Percentiles rank a stretch among this genome's conserved stretches.
These are phyloP conservation scores for Petrolisthes manimaculis DNA, from an alignment of 2,888 invertebrate species.

Conservation along the genomic window DNA sequence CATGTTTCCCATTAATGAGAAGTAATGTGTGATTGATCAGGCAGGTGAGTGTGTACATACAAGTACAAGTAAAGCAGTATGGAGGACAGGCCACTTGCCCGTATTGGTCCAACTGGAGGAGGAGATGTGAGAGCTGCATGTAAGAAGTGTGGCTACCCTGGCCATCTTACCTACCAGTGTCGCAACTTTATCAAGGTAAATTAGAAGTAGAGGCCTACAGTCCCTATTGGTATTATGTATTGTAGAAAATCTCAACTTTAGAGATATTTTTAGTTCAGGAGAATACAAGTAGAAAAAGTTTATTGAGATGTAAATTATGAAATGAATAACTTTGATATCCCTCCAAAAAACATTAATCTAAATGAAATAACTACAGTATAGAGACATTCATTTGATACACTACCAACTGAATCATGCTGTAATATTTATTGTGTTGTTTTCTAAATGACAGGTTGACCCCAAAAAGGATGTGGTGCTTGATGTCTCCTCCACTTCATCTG, in stretches of 20 bases:
- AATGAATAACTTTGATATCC: no score
- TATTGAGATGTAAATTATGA: no score
- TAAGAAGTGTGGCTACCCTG: constrained; percentile 95
- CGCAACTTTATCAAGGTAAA: constrained; percentile 89
- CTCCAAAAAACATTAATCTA: no score
- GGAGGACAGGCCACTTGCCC: constrained; percentile 59
- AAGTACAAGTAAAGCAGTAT: constrained; percentile 21
- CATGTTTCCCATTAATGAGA: no score
- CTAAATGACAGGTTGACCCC: constrained; percentile 56
- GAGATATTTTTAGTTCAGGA: background rate
- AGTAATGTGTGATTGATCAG: background rate
- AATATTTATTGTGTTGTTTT: background rate
- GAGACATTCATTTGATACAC: no score
- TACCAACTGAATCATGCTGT: no score
- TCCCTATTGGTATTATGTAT: no score
- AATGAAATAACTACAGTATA: no score
- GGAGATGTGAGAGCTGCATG: constrained; percentile 77
- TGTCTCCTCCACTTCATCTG: constrained; percentile 94
- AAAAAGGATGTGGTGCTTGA: constrained; percentile 78
- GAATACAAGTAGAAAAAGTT: no score
- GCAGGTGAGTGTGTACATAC: background rate
- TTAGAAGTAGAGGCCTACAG: no score
- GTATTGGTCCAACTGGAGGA: constrained; percentile 65
- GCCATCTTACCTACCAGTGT: constrained; percentile 95
- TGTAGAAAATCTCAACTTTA: background rate